Evolutionary conservation across 2,888 invertebrate species (phyloP), one percentile per base, ranked within the genome.

Genomic region (Trissoscelio sp.): DNA sequence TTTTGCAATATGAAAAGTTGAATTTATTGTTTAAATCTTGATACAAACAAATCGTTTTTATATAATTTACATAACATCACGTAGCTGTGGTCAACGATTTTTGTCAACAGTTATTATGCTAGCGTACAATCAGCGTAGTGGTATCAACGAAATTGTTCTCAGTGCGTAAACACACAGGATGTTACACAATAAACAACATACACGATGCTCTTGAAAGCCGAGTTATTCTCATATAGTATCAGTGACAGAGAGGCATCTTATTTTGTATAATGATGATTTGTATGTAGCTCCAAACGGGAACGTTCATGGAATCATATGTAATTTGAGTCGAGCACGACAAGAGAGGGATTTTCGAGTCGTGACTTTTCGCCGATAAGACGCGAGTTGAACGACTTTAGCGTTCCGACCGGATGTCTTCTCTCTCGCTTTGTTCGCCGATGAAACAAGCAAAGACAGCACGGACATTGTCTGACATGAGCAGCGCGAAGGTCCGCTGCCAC

Each of bases 401-500:
- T 77, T 79, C 77, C 79, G 85, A 86, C 85, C 88, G 88, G 88
- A 88, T 87, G 87, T 87, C 87, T 86, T 87, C 74, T 72, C 84
- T 84, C 85, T 77, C 84, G 83, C 84, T 86, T 86, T 85, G 86
- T 87, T 87, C 86, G 84, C 83, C 83, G 83, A 69, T 83, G 57
- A 66, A 77, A 77, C 64, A 83, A 72, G 81, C 81, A 83, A 83
- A 84, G 85, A 86, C 86, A 79, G 51, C 80, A 77, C 83, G 82
- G 83, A 85, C 86, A 85, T 86, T 87, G 87, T 85, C 85, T 86
- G 83, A 69, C 81, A 70, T 34, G 67, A 66, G 80, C 86, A 85
- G 85, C 83, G 86, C 84, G 83, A 86, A 85, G 84, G 84, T 57
- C 74, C 79, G 83, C 51, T 66, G 77, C 62, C 48, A 37, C 77